These are phyloP conservation scores for Trichopoda pennipes DNA, from an alignment of 2,888 invertebrate genomes.

Conservation along the genomic window DNA sequence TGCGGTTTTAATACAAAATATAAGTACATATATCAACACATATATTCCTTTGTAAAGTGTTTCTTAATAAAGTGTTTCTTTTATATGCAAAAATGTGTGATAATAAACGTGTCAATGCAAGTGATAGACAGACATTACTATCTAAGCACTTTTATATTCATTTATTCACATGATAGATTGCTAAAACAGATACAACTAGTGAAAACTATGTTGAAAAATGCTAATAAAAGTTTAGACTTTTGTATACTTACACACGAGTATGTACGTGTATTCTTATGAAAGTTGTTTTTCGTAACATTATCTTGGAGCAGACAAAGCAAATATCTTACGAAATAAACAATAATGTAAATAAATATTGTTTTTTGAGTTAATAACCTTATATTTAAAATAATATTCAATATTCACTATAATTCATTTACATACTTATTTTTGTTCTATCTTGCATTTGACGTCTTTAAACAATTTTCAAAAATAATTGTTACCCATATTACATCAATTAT, in stretches of 20 bases:
- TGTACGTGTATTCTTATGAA: background rate
- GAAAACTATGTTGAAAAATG: background rate
- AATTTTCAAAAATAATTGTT: too few species aligned
- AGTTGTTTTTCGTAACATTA: background rate
- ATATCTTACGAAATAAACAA: background rate
- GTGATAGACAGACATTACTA: background rate
- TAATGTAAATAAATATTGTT: background rate
- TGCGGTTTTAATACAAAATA: too few species aligned
- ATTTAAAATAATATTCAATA: too few species aligned
- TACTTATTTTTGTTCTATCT: too few species aligned
- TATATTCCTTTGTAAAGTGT: background rate
- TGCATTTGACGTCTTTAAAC: too few species aligned
- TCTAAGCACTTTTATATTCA: background rate
- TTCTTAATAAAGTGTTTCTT: background rate
- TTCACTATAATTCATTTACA: too few species aligned
- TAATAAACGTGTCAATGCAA: conserved; percentile 48
- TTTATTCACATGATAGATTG: background rate
- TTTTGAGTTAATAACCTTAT: background rate
- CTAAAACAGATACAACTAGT: background rate
- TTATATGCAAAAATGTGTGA: background rate
- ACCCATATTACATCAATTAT: too few species aligned
- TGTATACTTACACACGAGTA: background rate
- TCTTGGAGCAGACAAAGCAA: background rate
- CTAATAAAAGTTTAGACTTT: background rate
- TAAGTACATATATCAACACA: too few species aligned